A percentile compares a stretch with the other conserved stretches of the same genome.
phyloP scores from a whole-genome alignment of 2,888 invertebrate species.

The Aproaerema taeniolella region DNA sequence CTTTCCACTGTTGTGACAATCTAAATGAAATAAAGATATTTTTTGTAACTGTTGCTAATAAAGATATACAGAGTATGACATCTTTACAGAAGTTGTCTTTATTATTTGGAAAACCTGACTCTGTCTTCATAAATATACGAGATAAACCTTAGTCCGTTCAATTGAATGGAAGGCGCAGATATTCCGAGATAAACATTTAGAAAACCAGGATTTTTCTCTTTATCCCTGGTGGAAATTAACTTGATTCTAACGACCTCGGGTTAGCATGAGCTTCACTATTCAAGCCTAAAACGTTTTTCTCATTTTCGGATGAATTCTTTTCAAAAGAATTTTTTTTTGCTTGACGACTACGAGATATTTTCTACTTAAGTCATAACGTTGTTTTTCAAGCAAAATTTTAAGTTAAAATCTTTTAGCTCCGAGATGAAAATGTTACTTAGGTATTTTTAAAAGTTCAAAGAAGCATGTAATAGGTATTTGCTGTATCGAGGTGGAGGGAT shows the following conservation, averaged over 20 bases:
- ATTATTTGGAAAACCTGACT: background rate
- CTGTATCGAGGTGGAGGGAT: too few species aligned
- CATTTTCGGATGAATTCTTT: background rate
- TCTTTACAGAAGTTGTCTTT: background rate
- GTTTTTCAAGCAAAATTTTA: too few species aligned
- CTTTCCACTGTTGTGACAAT: too few species aligned
- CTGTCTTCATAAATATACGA: background rate
- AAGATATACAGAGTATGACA: too few species aligned
- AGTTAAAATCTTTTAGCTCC: too few species aligned
- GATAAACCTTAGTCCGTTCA: constrained; percentile 24
- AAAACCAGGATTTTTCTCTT: constrained; percentile 22
- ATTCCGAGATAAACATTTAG: constrained; percentile 34
- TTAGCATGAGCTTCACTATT: constrained; percentile 24
- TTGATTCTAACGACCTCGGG: constrained; percentile 24
- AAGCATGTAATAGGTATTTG: too few species aligned
- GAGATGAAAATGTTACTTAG: too few species aligned
- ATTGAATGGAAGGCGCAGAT: constrained; percentile 30
- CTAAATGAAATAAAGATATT: too few species aligned
- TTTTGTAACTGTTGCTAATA: too few species aligned
- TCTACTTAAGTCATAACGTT: too few species aligned
- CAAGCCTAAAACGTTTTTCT: constrained; percentile 26
- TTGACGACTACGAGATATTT: background rate
- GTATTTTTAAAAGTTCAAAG: too few species aligned
- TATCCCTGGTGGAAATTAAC: constrained; percentile 34
- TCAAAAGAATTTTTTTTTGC: background rate